Evolutionary conservation across 2,888 invertebrate species (phyloP).

Genomic region (Athetis lepigone): DNA sequence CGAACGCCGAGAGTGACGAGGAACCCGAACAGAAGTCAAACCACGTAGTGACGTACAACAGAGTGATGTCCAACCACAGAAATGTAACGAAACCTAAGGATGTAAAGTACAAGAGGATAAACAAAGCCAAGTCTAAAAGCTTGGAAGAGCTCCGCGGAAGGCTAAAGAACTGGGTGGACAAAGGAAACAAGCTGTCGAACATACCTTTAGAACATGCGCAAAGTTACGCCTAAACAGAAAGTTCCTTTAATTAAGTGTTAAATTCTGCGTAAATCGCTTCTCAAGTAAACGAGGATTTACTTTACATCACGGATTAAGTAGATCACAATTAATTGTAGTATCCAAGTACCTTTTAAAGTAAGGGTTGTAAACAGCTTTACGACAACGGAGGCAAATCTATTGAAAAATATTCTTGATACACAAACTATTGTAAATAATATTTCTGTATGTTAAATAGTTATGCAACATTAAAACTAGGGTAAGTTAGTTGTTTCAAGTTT

Average conservation of each 20-base stretch:
- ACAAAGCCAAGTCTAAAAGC: conserved; percentile 97
- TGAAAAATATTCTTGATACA: conserved; percentile 86
- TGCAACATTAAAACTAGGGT: conserved; percentile 64
- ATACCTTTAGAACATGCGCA: conserved; percentile 93
- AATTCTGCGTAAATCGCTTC: conserved; percentile 43
- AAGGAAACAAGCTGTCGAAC: conserved; percentile 93
- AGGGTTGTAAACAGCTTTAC: conserved; percentile 75
- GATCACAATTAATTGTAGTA: conserved; percentile 54
- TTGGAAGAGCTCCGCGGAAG: conserved; percentile 95
- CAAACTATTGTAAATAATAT: conserved; percentile 85
- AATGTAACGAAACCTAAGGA: conserved; percentile 97
- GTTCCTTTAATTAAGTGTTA: conserved; percentile 76
- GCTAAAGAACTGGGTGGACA: conserved; percentile 96
- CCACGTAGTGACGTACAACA: conserved; percentile 94
- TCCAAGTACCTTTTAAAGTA: conserved; percentile 68
- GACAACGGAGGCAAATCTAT: conserved; percentile 69
- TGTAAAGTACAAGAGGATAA: conserved; percentile 97
- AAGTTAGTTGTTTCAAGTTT: conserved; percentile 54
- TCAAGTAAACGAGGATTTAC: conserved; percentile 32
- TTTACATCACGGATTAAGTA: conserved; percentile 54
- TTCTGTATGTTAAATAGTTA: conserved; percentile 72
- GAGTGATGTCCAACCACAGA: conserved; percentile 97
- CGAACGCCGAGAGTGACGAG: conserved; percentile 85
- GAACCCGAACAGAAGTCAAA: conserved; percentile 82
- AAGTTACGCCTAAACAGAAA: conserved; percentile 89